Base-by-base conservation (phyloP, 2,113 vertebrate genomes). In the Strix aluco region DNA sequence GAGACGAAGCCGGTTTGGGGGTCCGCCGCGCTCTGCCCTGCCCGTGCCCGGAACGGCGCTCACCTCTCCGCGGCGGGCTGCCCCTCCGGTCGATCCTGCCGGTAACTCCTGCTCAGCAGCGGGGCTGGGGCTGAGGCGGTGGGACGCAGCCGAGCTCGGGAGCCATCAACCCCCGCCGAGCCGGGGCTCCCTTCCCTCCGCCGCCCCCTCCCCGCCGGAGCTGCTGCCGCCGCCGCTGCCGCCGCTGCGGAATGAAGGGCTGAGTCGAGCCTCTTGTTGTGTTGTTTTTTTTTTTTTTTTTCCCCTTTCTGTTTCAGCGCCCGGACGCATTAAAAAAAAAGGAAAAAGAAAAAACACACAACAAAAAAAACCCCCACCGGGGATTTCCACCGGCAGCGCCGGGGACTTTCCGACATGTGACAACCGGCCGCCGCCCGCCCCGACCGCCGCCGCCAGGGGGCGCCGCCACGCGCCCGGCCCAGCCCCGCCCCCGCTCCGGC, bases 401-500 rank as follows among this genome's bases (percentile, higher is more conserved):
- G 32, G 95, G 97, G 97, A 96, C 97, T 98, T 98, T 98, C 97
- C 98, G 96, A 88, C 86, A 85, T 98, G 95, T 97, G 95, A 98
- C 86, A 72, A 78, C 75, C 6, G 36, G 81, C 80, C 34, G 46
- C 52, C 9, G 18, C 20, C 26, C 12, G 52, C 32, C 5, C 32
- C 16, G 18, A 10, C 49, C 21, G n/a, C 18, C 4, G 32, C 90
- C 94, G 63, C 94, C 82, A 94, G 97, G 49, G 42, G 96, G 93
- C 94, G 90, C 93, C 52, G 57, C 32, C 17, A 63, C 22, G 32
- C 27, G 3, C 54, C 44, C 15, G 18, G 13, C 15, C 6, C 36
- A 8, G 34, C 40, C 65, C 6, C 12, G 52, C 20, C 34, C 15
- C 19, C 49, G 11, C 32, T 27, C 36, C n/a, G 13, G 26, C 7